Percentiles rank a stretch among this genome's conserved stretches.
These are phyloP conservation scores for Hirundo rustica DNA, from an alignment of 2,797 vertebrate genomes.

Conservation along the genomic window DNA sequence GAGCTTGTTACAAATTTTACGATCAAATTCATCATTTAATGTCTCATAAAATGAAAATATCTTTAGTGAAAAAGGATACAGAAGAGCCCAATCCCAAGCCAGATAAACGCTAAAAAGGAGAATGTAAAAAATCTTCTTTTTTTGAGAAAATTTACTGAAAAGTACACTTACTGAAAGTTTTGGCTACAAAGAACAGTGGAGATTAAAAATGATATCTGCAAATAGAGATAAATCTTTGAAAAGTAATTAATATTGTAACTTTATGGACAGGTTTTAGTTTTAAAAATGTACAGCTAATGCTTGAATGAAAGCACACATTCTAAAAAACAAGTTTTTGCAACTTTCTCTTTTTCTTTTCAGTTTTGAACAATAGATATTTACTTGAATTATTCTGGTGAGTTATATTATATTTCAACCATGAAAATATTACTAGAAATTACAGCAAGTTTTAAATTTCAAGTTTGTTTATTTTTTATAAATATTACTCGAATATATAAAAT, in stretches of 20 bases:
- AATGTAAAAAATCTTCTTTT: not conserved
- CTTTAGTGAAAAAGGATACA: not conserved
- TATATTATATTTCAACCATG: not conserved
- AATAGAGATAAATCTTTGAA: not conserved
- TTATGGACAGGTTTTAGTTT: not conserved
- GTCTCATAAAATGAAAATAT: not conserved
- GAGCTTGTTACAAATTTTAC: not conserved
- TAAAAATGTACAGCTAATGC: not conserved
- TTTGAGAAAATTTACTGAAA: not conserved
- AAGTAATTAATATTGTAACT: not conserved
- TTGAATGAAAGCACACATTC: not conserved
- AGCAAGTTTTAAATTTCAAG: not conserved
- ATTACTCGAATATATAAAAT: not conserved
- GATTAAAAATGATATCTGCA: not conserved
- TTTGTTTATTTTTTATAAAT: not conserved
- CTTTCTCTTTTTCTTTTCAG: not conserved
- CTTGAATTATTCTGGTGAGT: not conserved
- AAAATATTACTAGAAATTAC: not conserved
- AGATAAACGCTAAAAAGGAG: not conserved
- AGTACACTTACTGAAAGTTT: not conserved
- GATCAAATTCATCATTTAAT: not conserved
- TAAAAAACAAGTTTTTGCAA: not conserved
- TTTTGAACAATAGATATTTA: not conserved
- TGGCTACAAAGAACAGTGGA: not conserved
- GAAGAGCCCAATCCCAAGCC: not conserved